Conservation (phyloP, 2,888 invertebrate species). For the Lasioglossum vierecki region DNA sequence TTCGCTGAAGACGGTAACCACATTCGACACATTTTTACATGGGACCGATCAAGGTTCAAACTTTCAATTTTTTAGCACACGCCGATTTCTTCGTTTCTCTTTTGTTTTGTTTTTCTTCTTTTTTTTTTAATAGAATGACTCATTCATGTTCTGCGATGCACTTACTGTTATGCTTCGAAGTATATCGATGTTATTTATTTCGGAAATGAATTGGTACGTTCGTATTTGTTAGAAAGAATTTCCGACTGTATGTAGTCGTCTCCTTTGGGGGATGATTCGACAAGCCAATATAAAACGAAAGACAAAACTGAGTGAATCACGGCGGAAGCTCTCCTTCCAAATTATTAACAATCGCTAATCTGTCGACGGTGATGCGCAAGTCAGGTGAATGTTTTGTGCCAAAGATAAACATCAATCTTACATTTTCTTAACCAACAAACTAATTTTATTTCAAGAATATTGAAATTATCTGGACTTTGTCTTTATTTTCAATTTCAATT, state of each 20-base stretch:
- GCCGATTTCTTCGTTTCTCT: not conserved
- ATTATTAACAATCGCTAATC: not conserved
- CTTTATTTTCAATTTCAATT: too few species aligned
- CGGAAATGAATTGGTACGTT: not conserved
- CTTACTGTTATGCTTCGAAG: slow-evolving; percentile 33
- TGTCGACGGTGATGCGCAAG: not conserved
- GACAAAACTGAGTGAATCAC: not conserved
- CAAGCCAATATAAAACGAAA: not conserved
- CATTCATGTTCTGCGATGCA: slow-evolving; percentile 8
- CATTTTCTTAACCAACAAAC: not conserved
- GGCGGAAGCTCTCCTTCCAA: not conserved
- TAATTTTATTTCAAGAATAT: not conserved
- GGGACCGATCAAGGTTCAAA: not conserved
- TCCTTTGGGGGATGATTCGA: not conserved
- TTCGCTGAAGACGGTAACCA: not conserved
- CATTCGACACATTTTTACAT: not conserved
- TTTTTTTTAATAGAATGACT: slow-evolving; percentile 23
- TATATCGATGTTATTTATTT: slow-evolving; percentile 27
- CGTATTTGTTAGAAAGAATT: not conserved
- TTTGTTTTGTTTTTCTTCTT: not conserved
- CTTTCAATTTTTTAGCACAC: slow-evolving; percentile 1
- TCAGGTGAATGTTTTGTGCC: not conserved
- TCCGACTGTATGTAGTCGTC: not conserved
- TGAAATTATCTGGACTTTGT: too few species aligned
- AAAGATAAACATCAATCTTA: not conserved